Evolutionary conservation across 1,140 invertebrate species (phyloP).

Genomic region (Psix sp.): DNA sequence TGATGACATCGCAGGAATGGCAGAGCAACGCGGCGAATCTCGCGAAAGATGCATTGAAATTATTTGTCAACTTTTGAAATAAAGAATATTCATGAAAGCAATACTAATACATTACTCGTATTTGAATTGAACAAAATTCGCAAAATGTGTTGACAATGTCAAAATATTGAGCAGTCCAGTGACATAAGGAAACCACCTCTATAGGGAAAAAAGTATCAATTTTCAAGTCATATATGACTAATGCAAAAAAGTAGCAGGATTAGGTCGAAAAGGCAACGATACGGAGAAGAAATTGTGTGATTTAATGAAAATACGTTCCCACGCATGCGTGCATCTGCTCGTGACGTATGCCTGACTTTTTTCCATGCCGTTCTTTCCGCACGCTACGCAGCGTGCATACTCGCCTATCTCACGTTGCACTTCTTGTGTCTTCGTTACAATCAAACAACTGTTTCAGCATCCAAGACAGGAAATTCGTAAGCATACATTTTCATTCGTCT

Average conservation of each 20-base stretch:
- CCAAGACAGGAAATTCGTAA: slow-evolving; percentile 39
- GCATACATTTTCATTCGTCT: slow-evolving; percentile 30
- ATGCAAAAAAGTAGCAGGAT: slow-evolving; percentile 7
- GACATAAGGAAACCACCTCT: no score
- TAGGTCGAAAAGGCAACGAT: slow-evolving; percentile 14
- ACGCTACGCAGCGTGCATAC: slow-evolving; percentile 54
- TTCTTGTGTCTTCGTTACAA: slow-evolving; percentile 56
- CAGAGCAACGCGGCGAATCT: no score
- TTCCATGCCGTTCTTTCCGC: slow-evolving; percentile 27
- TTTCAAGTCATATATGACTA: no score
- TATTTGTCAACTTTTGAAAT: no score
- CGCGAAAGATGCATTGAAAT: no score
- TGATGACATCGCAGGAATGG: no score
- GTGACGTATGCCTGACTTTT: slow-evolving; percentile 52
- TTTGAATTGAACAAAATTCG: no score
- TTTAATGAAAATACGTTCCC: slow-evolving; percentile 60
- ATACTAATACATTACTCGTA: no score
- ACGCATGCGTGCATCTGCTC: slow-evolving; percentile 55
- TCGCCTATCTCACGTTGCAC: slow-evolving; percentile 46
- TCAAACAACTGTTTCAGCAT: slow-evolving; percentile 53
- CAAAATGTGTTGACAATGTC: no score
- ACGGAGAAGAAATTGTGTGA: slow-evolving; percentile 44
- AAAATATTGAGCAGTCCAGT: no score
- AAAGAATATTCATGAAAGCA: no score
- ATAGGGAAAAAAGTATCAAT: no score